Evolutionary conservation across 2,797 vertebrate genomes (phyloP), one percentile per base, ranked within the genome.

Genomic region (Pseudotriccus pelzelni): DNA sequence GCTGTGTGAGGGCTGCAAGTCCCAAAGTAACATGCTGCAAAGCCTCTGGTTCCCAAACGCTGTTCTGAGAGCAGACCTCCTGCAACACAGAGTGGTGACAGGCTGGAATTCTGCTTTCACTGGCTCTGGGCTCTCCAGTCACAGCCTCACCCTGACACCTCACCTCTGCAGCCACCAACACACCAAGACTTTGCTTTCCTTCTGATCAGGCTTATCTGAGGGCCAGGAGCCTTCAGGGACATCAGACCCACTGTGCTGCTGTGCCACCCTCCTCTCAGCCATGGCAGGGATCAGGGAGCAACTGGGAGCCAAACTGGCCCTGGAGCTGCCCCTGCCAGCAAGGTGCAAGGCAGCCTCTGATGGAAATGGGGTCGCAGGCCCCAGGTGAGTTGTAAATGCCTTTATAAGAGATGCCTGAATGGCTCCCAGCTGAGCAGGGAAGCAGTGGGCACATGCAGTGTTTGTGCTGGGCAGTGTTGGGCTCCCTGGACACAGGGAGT

Each of bases 331-430:
- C 69, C 68, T 43, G 28, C 43, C 85, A 46, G 56, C 58, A 16
- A 50, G 21, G 47, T 21, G 23, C 58, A 76, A 58, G 73, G 46
- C 23, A 49, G 28, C 73, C 60, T 34, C 76, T 60, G 73, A 23
- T 27, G 11, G 6, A 10, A 3, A 17, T 0, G 0, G 2, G 34
- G 37, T 14, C 22, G 8, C 59, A 68, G 36, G 50, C 43, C 66
- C 7, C 56, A 66, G 56, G 27, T 10, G 43, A 34, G 59, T 3
- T 58, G 50, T 17, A 63, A n/a, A 43, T 20, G 7, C 69, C 28
- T 62, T 24, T 36, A 14, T 20, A 24, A 34, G 20, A 6, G 52
- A n/a, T 36, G 62, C 36, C 30, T 30, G 21, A 15, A 3, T 4
- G 0, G 0, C 46, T 50, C 55, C 55, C 58, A 47, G 78, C 27